phyloP scores from a whole-genome alignment of 1,140 invertebrate genomes.

The Dendrolimus kikuchii region DNA sequence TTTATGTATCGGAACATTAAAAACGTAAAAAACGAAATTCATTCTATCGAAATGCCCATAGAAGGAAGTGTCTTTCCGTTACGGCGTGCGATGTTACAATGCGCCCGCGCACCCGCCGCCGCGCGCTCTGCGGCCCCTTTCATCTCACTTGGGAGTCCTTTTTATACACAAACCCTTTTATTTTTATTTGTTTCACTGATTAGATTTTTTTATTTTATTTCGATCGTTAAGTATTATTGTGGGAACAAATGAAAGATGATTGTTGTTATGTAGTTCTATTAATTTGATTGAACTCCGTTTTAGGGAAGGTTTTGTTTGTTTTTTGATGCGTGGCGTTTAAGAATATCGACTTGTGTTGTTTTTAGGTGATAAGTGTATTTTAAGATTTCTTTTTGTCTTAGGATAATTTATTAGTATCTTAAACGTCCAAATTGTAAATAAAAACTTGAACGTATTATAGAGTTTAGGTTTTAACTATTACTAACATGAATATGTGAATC shows the following conservation, averaged over 20 bases:
- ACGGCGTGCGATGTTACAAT: background rate
- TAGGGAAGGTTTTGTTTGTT: background rate
- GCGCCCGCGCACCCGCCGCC: background rate
- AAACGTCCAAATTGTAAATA: too few species aligned
- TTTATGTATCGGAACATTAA: too few species aligned
- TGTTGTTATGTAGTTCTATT: slow-evolving; percentile 1
- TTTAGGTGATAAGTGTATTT: too few species aligned
- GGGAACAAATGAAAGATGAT: background rate
- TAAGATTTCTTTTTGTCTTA: too few species aligned
- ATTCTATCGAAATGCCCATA: background rate
- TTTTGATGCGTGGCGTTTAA: background rate
- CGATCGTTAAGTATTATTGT: slow-evolving; percentile 5
- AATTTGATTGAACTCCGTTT: slow-evolving; percentile 3
- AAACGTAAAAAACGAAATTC: background rate
- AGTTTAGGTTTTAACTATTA: too few species aligned
- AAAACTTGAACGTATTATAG: too few species aligned
- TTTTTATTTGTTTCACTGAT: slow-evolving; percentile 1
- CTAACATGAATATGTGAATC: too few species aligned
- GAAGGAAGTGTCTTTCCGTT: slow-evolving; percentile 2
- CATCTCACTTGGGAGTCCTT: slow-evolving; percentile 5
- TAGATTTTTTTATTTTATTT: slow-evolving; percentile 3
- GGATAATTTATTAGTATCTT: too few species aligned
- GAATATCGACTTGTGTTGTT: too few species aligned
- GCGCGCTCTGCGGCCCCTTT: background rate
- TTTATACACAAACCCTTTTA: background rate